Evolutionary conservation across 2,888 invertebrate genomes (phyloP), one percentile per base, ranked within the genome.

Genomic region (Macroteleia sp.): DNA sequence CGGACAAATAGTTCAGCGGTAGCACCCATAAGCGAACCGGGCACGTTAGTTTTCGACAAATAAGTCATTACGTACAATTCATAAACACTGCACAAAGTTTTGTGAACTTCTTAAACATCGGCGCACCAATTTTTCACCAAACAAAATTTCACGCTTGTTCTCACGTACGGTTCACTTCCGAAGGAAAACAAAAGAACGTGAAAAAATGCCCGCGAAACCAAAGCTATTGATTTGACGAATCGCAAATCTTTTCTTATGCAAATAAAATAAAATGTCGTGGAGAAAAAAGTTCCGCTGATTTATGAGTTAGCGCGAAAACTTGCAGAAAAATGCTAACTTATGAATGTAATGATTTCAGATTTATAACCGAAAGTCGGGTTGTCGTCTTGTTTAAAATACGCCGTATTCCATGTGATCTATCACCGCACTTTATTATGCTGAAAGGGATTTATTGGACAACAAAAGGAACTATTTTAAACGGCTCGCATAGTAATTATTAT

Each of bases 401-500:
- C 54, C 56, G 62, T 62, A 76, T 66, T 66, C 28, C 34, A 17
- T 12, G 70, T 64, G 70, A 70, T 75, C 59, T 71, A 79, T 75
- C 52, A 25, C 56, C 28, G 12, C 48, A 42, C 66, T 79, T 79
- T 74, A 74, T 78, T 74, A 70, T 64, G 61, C 39, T 28, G 52
- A 59, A 69, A 66, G 61, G 73, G 57, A 56, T 73, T 56, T 73
- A 74, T 78, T 74, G 57, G 66, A 66, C 70, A 70, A 78, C 75
- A 71, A 79, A 79, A 64, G 70, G 69, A 59, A 64, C 62, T 50
- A 67, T 79, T 79, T 62, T 32, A 57, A 67, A 62, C 56, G 46
- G 56, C 56, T 61, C 48, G 67, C 61, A 42, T 50, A 84, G 81
- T 84, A 85, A 85, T 87, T 86, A 87, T 89, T 87, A 88, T 88